Conservation (phyloP, 2,888 invertebrate genomes). For the Prenolepis imparis region DNA sequence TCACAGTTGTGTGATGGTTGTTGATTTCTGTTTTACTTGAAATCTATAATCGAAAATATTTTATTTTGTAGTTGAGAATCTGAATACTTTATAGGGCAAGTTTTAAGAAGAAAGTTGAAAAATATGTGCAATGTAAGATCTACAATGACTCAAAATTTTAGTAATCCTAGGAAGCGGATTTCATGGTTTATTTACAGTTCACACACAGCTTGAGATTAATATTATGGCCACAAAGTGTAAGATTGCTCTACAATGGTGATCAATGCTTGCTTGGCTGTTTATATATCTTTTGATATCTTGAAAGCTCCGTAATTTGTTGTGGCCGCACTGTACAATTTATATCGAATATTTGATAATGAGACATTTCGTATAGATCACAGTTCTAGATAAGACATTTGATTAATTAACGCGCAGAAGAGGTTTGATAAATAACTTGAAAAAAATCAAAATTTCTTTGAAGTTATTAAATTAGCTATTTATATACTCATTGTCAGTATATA, state of each 20-base stretch:
- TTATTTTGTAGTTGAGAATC: background rate
- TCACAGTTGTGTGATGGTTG: background rate
- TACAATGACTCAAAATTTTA: constrained; percentile 20
- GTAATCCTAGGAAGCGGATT: background rate
- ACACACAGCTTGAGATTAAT: constrained; percentile 28
- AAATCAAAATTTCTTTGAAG: background rate
- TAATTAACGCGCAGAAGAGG: background rate
- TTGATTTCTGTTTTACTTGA: background rate
- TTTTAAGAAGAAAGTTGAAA: background rate
- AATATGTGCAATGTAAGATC: background rate
- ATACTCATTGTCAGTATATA: background rate
- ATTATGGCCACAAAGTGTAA: background rate
- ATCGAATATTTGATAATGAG: background rate
- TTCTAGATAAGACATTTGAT: background rate
- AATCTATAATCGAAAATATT: background rate
- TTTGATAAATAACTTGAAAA: background rate
- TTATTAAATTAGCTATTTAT: background rate
- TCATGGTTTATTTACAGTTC: background rate
- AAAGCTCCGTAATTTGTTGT: constrained; percentile 6
- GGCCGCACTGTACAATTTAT: background rate
- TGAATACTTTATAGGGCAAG: background rate
- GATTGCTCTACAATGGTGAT: background rate
- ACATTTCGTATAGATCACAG: background rate
- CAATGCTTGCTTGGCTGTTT: background rate
- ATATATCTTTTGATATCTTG: constrained; percentile 24